Evolutionary conservation across 2,888 invertebrate genomes (phyloP), one percentile per base, ranked within the genome.

Genomic region (Nasonia oneida): DNA sequence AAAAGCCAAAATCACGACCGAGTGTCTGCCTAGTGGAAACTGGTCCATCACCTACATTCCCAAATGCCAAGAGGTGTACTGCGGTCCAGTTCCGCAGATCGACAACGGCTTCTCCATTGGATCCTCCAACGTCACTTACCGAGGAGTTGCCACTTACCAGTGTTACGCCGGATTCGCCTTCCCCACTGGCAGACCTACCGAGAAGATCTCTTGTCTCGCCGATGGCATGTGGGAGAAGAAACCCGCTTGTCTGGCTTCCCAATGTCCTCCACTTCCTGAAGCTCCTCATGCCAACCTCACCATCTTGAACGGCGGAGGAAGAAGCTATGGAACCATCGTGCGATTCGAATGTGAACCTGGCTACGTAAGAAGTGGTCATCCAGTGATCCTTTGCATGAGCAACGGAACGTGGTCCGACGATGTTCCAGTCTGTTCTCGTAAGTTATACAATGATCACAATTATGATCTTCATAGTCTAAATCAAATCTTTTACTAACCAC

Each of bases 121-220:
- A 76, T 98, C 99, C 0, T 97, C 98, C 4, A 99, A 99, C 93
- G 99, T 99, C 10, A 99, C 98, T 0, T 99, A 98, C 92, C 95
- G 96, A 87, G 99, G 98, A 57, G 95, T 98, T 88, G 98, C 98
- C 83, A 98, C 98, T 93, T 99, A 99, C 93, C 98, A 98, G 92
- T 99, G 99, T 92, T 99, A 99, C 93, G 98, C 98, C 81, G 99
- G 98, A 71, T 98, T 98, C 92, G 98, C 98, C 79, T 99, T 99
- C 91, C 96, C 98, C 6, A 97, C 98, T 79, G 97, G 97, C 80
- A 95, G 96, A 89, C 97, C 97, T 0, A 97, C 97, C 85, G 98
- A 98, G 94, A 96, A 96, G 91, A 98, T 98, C 89, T 97, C 97
- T 10, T 98, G 98, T 91, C 94, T 98, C 86, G 96, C 98, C 83